phyloP scores from a whole-genome alignment of 2,113 vertebrate species.

The Pedionomus torquatus region DNA sequence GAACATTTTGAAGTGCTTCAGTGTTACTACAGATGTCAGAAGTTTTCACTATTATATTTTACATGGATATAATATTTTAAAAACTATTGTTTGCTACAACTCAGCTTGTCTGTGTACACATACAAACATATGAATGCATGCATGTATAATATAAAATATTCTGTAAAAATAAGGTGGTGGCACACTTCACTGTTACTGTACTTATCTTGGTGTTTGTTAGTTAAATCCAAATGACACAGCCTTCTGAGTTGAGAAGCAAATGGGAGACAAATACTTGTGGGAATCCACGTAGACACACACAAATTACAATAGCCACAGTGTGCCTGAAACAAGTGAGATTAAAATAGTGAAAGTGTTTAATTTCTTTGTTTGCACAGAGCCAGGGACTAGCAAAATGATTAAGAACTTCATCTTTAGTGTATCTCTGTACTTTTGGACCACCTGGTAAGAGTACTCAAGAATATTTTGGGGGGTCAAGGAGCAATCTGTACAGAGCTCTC shows the following conservation, averaged over 20 bases:
- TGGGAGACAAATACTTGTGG: not conserved
- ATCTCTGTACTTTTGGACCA: not conserved
- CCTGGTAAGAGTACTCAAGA: not conserved
- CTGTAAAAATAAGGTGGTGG: not conserved
- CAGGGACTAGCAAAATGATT: not conserved
- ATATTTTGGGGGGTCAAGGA: not conserved
- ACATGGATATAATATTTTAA: not conserved
- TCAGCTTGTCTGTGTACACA: not conserved
- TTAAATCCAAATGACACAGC: not conserved
- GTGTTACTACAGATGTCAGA: not conserved
- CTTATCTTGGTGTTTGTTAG: not conserved
- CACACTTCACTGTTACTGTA: not conserved
- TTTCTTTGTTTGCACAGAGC: not conserved
- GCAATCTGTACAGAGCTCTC: not conserved
- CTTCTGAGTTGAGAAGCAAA: not conserved
- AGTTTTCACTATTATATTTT: not conserved
- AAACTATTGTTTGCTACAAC: not conserved
- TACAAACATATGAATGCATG: not conserved
- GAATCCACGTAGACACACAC: not conserved
- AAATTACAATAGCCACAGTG: not conserved
- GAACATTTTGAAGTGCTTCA: not conserved
- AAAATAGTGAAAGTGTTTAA: not conserved
- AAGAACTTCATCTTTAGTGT: not conserved
- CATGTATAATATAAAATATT: not conserved
- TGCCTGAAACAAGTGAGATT: not conserved